Evolutionary conservation across 1,140 invertebrate genomes (phyloP), one percentile per base, ranked within the genome.

Genomic region (Drosophila aff.): DNA sequence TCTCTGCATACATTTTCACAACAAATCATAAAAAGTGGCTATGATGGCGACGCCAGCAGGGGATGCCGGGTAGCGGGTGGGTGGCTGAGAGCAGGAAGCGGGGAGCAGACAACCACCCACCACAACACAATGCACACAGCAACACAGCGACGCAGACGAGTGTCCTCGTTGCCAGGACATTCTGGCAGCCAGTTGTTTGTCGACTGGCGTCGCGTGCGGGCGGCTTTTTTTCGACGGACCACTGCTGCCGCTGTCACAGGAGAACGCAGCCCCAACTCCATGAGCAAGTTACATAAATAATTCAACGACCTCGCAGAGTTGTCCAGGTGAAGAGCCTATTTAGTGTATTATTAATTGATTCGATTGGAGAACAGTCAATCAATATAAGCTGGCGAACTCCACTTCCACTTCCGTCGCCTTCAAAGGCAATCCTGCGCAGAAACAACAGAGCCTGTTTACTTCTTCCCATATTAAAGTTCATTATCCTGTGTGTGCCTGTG

Each of bases 11-110:
- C 81, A 69, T 78, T 79, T 87, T 89, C 84, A 89, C 81, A 89
- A 89, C 84, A 89, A 89, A 89, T 90, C 84, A 89, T 90, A 90
- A 89, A 89, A 87, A 90, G 68, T 79, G 76, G 76, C 76, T 50
- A 72, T 79, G 76, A 55, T 71, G 76, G 76, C 64, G 64, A 33
- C 72, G 73, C 44, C 74, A 74, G 55, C 58, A 38, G 61, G 55
- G 15, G 36, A 44, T 53, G 49, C 43, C 38, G 26, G 69, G 21
- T 3, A 18, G n/a, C 28, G 28, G 31, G 49, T 16, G 28, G 31
- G 49, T 16, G 11, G 36, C 31, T 47, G 72, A 50, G n/a, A 21
- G 41, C 40, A 38, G 46, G 38, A 38, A 46, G n/a, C 55, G 21
- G 60, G 41, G 15, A 21, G 53, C 69, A 77, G 47, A 46, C 65